Evolutionary conservation across 2,113 vertebrate genomes (phyloP).

Genomic region (Acanthisitta chloris): DNA sequence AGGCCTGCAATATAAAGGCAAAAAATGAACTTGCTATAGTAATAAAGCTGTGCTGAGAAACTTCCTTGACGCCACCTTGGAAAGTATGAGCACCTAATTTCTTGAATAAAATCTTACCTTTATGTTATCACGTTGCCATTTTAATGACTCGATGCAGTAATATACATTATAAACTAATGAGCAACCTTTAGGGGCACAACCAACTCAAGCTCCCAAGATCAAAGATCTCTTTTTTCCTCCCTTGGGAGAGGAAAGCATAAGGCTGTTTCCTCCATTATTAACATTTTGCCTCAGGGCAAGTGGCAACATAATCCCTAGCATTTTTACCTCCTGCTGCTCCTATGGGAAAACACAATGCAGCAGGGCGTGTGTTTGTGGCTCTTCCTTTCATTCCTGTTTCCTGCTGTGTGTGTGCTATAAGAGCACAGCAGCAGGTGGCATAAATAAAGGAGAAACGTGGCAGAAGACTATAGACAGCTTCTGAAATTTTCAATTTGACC

Average conservation of each 20-base stretch:
- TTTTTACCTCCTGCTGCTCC: constrained; percentile 52
- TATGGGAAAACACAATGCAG: constrained; percentile 46
- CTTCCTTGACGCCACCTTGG: background rate
- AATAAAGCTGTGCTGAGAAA: background rate
- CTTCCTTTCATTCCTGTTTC: constrained; percentile 55
- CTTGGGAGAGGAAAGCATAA: constrained; percentile 26
- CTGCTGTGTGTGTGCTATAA: constrained; percentile 48
- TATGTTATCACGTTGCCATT: background rate
- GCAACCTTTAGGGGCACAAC: background rate
- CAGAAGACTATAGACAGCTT: background rate
- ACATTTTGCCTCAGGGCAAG: constrained; percentile 60
- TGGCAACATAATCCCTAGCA: constrained; percentile 50
- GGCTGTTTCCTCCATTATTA: constrained; percentile 59
- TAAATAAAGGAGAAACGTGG: background rate
- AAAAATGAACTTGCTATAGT: background rate
- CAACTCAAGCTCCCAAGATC: constrained; percentile 17
- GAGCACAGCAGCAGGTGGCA: constrained; percentile 32
- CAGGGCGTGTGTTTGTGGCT: constrained; percentile 7
- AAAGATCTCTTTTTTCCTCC: background rate
- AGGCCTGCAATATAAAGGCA: background rate
- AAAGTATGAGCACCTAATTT: background rate
- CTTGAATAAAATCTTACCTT: background rate
- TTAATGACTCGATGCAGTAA: background rate
- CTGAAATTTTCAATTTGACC: background rate
- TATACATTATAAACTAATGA: background rate